A percentile compares a stretch with the other conserved stretches of the same genome.
phyloP scores from a whole-genome alignment of 2,888 invertebrate species.

The Mactromeris polynyma region DNA sequence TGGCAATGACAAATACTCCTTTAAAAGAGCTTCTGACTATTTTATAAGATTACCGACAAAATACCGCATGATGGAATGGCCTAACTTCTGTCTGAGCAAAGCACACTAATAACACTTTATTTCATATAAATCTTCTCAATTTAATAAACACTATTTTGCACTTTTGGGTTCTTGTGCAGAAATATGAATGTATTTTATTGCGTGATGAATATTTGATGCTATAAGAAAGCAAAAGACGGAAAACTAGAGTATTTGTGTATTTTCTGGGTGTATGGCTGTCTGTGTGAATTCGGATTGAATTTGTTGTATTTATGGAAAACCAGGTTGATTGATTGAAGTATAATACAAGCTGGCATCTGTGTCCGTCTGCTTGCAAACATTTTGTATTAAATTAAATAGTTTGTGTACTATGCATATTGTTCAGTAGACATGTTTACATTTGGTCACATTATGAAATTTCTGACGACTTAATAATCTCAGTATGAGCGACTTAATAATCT shows the following conservation, averaged over 20 bases:
- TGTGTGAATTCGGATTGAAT: background rate
- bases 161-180: background rate
- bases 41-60: background rate
- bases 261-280: background rate
- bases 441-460: conserved; percentile 20
- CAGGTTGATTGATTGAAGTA: conserved; percentile 22
- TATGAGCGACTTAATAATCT: conserved; percentile 36
- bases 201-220: background rate
- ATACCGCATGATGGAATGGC: background rate
- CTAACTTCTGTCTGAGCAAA: background rate
- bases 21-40: background rate
- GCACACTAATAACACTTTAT: background rate
- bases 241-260: background rate
- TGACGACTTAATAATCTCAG: background rate
- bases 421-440: conserved; percentile 19
- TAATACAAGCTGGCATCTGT: conserved; percentile 25
- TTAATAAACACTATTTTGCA: background rate
- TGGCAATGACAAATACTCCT: too few species aligned
- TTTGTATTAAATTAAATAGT: background rate
- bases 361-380: conserved; percentile 4
- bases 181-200: background rate
- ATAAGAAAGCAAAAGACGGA: background rate
- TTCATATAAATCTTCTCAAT: background rate
- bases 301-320: background rate
- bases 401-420: background rate